Conservation (phyloP, 2,113 vertebrate species). For the Clarias macrocephalus region DNA sequence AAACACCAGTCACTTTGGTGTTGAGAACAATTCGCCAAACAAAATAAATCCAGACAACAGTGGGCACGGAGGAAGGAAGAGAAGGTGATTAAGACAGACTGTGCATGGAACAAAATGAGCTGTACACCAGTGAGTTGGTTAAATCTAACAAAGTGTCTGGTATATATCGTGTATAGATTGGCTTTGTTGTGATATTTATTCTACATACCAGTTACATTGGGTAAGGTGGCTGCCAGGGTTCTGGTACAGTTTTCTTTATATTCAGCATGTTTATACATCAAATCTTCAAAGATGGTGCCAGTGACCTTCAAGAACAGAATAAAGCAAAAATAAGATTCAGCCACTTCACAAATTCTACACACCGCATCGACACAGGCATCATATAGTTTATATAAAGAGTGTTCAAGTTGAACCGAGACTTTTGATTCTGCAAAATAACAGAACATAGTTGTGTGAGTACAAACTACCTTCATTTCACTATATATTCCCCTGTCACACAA, state of each 20-base stretch:
- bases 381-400: background rate
- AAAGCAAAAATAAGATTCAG: background rate
- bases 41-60: background rate
- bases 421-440: too few species aligned
- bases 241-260: slow-evolving; percentile 84
- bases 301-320: slow-evolving; percentile 68
- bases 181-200: slow-evolving; percentile 8
- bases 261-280: slow-evolving; percentile 77
- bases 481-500: too few species aligned
- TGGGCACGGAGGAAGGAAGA: background rate
- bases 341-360: background rate
- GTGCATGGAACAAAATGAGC: background rate
- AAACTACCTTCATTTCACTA: too few species aligned
- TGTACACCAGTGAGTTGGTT: background rate
- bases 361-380: background rate
- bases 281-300: slow-evolving; percentile 79
- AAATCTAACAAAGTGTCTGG: background rate
- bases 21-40: background rate
- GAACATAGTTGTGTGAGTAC: too few species aligned
- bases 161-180: background rate
- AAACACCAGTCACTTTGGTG: background rate
- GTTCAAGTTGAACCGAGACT: too few species aligned
- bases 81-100: background rate
- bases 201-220: slow-evolving; percentile 70
- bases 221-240: slow-evolving; percentile 64